Percentiles rank a stretch among this genome's conserved stretches.
Evolutionary conservation across 1,140 invertebrate genomes (phyloP).

Genomic region (Brachionus calyciflorus): DNA sequence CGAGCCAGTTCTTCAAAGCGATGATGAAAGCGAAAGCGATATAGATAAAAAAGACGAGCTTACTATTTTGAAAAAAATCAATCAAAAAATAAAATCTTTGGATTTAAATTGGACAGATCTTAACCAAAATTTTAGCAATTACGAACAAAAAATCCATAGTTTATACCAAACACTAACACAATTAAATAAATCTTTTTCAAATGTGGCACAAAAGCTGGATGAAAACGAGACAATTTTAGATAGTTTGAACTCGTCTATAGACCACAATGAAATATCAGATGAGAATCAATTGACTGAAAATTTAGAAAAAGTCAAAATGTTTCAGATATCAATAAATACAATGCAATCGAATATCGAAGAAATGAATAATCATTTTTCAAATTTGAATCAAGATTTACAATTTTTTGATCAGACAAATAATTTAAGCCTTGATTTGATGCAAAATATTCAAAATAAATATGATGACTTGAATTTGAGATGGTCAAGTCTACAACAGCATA

Average conservation of each 20-base stretch:
- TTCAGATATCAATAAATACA: background rate
- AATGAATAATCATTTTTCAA: conserved; percentile 4
- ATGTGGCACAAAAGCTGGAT: conserved; percentile 11
- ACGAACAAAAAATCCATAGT: conserved; percentile 3
- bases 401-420: conserved; percentile 10
- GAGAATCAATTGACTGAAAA: conserved; percentile 33
- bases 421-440: background rate
- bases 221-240: conserved; percentile 33
- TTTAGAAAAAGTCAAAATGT: conserved; percentile 43
- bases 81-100: background rate
- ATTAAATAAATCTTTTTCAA: conserved; percentile 18
- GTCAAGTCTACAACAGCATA: conserved; percentile 4
- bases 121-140: conserved; percentile 3
- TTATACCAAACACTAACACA: background rate
- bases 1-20: no score
- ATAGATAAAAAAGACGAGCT: background rate
- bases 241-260: background rate
- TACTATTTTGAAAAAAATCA: background rate
- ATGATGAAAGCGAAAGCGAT: background rate
- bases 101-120: conserved; percentile 8
- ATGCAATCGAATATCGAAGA: conserved; percentile 9
- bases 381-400: conserved; percentile 7
- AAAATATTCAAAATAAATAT: conserved; percentile 5
- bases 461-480: conserved; percentile 40
- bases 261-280: conserved; percentile 26